phyloP scores from a whole-genome alignment of 2,113 vertebrate genomes.

The Xiphophorus maculatus region DNA sequence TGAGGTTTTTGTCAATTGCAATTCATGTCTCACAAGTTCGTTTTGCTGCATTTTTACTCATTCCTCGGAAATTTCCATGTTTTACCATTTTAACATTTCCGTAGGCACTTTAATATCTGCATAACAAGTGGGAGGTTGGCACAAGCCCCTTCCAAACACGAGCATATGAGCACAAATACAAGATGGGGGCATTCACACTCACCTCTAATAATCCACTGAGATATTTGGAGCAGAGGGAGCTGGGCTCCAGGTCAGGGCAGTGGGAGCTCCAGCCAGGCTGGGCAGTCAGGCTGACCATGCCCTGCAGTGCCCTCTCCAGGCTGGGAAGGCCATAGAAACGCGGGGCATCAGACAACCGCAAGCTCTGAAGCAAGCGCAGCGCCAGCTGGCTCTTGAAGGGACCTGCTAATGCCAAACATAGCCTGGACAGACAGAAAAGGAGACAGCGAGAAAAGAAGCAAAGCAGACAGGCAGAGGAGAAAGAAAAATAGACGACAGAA shows the following conservation, averaged over 20 bases:
- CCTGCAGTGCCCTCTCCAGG: constrained; percentile 88
- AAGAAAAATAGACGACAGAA: background rate
- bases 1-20: constrained; percentile 57
- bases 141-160: constrained; percentile 24
- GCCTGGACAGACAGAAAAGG: constrained; percentile 75
- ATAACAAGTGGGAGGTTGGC: constrained; percentile 13
- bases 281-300: constrained; percentile 89
- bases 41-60: constrained; percentile 65
- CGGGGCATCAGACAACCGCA: constrained; percentile 89
- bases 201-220: constrained; percentile 92
- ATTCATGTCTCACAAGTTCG: constrained; percentile 60
- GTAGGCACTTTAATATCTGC: constrained; percentile 25
- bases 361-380: constrained; percentile 86
- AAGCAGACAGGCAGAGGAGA: constrained; percentile 16
- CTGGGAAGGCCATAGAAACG: constrained; percentile 96
- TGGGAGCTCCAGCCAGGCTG: constrained; percentile 89
- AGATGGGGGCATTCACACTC: constrained; percentile 19
- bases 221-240: constrained; percentile 87
- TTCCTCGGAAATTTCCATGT: constrained; percentile 61
- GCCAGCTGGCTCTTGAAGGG: constrained; percentile 89
- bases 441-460: constrained; percentile 10
- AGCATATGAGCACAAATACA: constrained; percentile 36
- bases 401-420: constrained; percentile 82
- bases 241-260: constrained; percentile 78
- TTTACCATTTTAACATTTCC: constrained; percentile 43